Evolutionary conservation across 2,113 vertebrate genomes (phyloP).

Genomic region (Alligator sinensis): DNA sequence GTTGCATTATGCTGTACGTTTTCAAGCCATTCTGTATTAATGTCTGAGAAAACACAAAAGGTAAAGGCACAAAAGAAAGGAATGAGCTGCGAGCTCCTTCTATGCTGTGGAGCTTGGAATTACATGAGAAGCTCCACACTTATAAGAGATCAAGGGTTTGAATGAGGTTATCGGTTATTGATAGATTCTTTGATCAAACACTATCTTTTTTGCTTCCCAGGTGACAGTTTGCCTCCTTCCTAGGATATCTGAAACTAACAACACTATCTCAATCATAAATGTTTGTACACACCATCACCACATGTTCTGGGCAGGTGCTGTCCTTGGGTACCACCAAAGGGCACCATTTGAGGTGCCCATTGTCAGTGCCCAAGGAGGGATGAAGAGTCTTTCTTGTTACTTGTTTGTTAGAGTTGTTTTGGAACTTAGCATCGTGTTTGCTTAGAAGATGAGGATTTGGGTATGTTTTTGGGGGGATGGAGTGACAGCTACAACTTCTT

Average conservation of each 20-base stretch:
- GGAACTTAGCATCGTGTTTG: too few species aligned
- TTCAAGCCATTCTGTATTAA: background rate
- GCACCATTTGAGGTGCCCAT: too few species aligned
- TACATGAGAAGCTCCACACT: background rate
- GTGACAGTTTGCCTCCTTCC: background rate
- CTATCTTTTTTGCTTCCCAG: background rate
- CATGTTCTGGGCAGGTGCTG: background rate
- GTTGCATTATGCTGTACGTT: background rate
- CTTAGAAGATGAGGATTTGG: too few species aligned
- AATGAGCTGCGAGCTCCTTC: background rate
- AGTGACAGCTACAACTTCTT: too few species aligned
- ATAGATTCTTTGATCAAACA: background rate
- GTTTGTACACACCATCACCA: background rate
- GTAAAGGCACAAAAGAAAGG: background rate
- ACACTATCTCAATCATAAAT: background rate
- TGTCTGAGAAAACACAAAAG: background rate
- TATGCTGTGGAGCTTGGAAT: background rate
- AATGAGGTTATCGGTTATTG: background rate
- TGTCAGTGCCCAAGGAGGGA: too few species aligned
- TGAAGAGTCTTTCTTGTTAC: too few species aligned
- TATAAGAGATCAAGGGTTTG: fast-evolving
- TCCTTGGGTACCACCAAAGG: too few species aligned
- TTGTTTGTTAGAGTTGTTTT: too few species aligned
- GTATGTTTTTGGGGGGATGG: too few species aligned
- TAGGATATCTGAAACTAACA: background rate